phyloP scores from a whole-genome alignment of 1,140 invertebrate species.

The Bombus vancouverensis region DNA sequence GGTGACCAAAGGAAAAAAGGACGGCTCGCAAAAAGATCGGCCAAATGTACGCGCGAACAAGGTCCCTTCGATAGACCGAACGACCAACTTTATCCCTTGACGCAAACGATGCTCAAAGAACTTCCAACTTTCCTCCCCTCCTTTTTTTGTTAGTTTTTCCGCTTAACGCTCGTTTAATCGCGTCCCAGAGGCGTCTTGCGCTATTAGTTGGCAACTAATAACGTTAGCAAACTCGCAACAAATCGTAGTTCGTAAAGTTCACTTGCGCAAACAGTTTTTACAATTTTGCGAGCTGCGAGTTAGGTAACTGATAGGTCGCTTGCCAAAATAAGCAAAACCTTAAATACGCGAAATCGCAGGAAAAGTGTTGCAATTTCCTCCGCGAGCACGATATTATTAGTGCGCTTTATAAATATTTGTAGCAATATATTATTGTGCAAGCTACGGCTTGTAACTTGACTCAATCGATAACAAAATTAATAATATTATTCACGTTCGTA shows the following conservation, averaged over 20 bases:
- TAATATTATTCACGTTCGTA: no score
- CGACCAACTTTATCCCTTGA: constrained; percentile 3
- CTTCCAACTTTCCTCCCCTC: neutral
- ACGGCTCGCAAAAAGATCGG: constrained; percentile 12
- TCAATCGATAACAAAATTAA: no score
- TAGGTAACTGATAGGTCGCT: neutral
- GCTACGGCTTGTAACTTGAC: no score
- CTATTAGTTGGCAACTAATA: neutral
- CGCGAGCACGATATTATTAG: no score
- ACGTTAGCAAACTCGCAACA: neutral
- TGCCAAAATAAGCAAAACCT: no score
- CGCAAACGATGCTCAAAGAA: constrained; percentile 3
- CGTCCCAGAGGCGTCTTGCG: neutral
- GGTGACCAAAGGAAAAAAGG: constrained; percentile 4
- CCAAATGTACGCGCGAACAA: constrained; percentile 33
- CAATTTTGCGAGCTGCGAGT: neutral
- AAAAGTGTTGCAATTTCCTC: no score
- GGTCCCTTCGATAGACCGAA: constrained; percentile 8
- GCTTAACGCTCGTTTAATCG: no score
- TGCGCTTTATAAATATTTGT: no score
- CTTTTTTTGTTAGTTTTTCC: neutral
- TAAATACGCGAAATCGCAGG: no score
- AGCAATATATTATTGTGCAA: no score
- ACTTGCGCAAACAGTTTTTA: neutral
- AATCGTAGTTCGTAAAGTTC: neutral